Evolutionary conservation across 1,140 invertebrate species (phyloP).

Genomic region (Tetragonula clypearis): DNA sequence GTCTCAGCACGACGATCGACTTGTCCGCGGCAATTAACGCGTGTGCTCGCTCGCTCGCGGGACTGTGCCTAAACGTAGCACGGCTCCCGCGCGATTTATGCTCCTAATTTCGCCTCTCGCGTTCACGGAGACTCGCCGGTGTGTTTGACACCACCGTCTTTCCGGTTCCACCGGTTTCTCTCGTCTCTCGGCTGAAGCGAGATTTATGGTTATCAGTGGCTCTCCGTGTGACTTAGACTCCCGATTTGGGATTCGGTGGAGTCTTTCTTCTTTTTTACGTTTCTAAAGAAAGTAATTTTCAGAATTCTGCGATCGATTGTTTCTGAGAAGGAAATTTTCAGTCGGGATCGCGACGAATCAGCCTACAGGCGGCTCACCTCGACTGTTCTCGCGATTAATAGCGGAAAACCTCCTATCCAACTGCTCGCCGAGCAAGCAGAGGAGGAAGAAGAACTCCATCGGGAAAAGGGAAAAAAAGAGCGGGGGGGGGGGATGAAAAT

Average conservation of each 20-base stretch:
- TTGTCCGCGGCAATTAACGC: constrained; percentile 60
- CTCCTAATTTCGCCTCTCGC: not conserved
- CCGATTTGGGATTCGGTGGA: too few relatives aligned
- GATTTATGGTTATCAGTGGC: not conserved
- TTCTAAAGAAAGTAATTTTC: too few relatives aligned
- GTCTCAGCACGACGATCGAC: constrained; percentile 36
- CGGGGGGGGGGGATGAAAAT: too few relatives aligned
- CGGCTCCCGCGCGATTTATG: constrained; percentile 20
- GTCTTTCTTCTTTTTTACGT: too few relatives aligned
- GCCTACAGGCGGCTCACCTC: not conserved
- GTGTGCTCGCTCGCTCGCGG: not conserved
- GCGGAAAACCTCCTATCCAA: constrained; percentile 5
- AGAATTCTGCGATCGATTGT: too few relatives aligned
- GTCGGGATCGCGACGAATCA: not conserved
- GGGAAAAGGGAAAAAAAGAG: too few relatives aligned
- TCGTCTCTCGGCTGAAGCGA: too few relatives aligned
- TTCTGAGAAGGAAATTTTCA: too few relatives aligned
- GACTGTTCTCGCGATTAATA: constrained; percentile 12
- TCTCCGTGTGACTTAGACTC: not conserved
- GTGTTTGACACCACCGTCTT: too few relatives aligned
- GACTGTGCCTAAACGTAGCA: constrained; percentile 5
- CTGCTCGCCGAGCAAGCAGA: not conserved
- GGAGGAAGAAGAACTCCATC: not conserved
- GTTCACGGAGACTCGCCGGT: too few relatives aligned
- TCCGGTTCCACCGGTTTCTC: too few relatives aligned